Evolutionary conservation across 2,888 invertebrate species (phyloP).

Genomic region (Leptogaster cylindrica): DNA sequence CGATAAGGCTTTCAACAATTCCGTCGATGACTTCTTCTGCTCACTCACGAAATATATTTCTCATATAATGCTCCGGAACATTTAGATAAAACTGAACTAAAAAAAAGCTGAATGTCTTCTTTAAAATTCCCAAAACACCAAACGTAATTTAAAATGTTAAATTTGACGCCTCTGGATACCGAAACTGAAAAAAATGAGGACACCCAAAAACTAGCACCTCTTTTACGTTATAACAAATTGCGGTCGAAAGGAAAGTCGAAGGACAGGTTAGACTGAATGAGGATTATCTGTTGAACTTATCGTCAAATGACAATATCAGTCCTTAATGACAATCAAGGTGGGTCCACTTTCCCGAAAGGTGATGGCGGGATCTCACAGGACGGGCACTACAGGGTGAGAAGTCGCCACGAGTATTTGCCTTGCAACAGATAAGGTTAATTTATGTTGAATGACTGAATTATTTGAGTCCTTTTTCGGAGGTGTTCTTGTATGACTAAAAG

Average conservation of each 20-base stretch:
- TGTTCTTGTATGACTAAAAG: too few relatives aligned
- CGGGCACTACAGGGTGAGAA: background rate
- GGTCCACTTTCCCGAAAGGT: background rate
- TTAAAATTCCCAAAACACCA: background rate
- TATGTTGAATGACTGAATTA: constrained; percentile 44
- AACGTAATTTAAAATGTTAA: background rate
- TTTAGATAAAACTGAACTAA: too few relatives aligned
- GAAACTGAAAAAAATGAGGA: background rate
- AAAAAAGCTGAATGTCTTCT: too few relatives aligned
- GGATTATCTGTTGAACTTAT: constrained; percentile 24
- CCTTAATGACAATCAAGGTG: background rate
- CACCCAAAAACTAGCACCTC: constrained; percentile 11
- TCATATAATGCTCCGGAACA: too few relatives aligned
- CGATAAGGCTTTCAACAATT: too few relatives aligned
- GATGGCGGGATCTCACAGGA: background rate
- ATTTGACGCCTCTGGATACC: constrained; percentile 8
- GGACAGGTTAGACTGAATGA: background rate
- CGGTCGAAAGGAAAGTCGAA: background rate
- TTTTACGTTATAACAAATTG: constrained; percentile 3
- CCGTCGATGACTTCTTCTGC: too few relatives aligned
- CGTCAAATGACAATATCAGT: constrained; percentile 3
- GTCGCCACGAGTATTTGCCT: background rate
- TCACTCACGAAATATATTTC: too few relatives aligned
- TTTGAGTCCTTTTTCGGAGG: constrained; percentile 40
- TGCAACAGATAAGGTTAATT: constrained; percentile 27